phyloP scores from a whole-genome alignment of 2,113 vertebrate genomes.

The cat (Felis catus) region F.catus_Fca126_mat1.0 CM031414.1:49050501-49051000 shows the following conservation, averaged over 20 bases:
- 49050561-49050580: background rate
- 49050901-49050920: background rate
- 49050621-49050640: background rate
- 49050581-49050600: rapidly evolving
- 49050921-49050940: background rate
- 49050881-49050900: background rate
- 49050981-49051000: background rate
- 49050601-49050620: background rate
- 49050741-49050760: slow-evolving; percentile 62
- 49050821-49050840: background rate
- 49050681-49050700: slow-evolving; percentile 57
- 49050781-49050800: slow-evolving; percentile 36
- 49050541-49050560: background rate
- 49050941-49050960: background rate
- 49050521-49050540: background rate
- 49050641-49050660: slow-evolving; percentile 9
- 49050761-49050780: slow-evolving; percentile 12
- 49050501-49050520: too few relatives aligned
- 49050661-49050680: slow-evolving; percentile 28
- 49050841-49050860: slow-evolving; percentile 49
- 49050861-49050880: slow-evolving; percentile 20
- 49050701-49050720: slow-evolving; percentile 32
- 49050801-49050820: slow-evolving; percentile 52
- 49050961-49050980: background rate
- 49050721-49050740: slow-evolving; percentile 49